A percentile compares a stretch with the other conserved stretches of the same genome.
These are phyloP conservation scores for Benthosema pterotum DNA, from an alignment of 2,797 vertebrate species.

Conservation along the genomic window DNA sequence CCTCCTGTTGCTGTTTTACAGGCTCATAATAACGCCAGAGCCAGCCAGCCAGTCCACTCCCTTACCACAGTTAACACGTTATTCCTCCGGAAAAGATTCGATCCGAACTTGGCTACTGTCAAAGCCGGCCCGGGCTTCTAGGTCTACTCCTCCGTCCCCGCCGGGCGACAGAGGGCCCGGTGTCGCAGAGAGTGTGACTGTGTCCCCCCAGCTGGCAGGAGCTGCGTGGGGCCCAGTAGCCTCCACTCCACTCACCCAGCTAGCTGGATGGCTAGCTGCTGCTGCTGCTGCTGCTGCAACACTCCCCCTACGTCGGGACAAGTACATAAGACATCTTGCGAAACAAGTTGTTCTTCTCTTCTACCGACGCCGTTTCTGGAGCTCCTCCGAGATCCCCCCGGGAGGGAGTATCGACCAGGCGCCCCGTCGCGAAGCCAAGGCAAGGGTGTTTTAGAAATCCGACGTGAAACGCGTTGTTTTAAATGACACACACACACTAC, in stretches of 20 bases:
- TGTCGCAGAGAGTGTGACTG: slow-evolving; percentile 75
- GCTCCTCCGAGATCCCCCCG: slow-evolving; percentile 12
- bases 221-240: slow-evolving; percentile 25
- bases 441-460: slow-evolving; percentile 13
- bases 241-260: slow-evolving; percentile 70
- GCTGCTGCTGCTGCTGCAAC: slow-evolving; percentile 52
- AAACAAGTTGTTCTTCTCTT: slow-evolving; percentile 39
- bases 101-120: slow-evolving; percentile 21
- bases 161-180: slow-evolving; percentile 68
- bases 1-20: slow-evolving; percentile 83
- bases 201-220: slow-evolving; percentile 61
- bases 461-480: slow-evolving; percentile 13
- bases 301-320: slow-evolving; percentile 86
- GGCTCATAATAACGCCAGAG: slow-evolving; percentile 54
- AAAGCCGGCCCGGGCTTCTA: slow-evolving; percentile 43
- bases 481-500: slow-evolving; percentile 38
- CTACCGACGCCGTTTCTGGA: slow-evolving; percentile 19
- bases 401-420: slow-evolving; percentile 24
- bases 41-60: slow-evolving; percentile 42
- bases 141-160: slow-evolving; percentile 63
- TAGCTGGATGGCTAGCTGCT: slow-evolving; percentile 68
- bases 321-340: slow-evolving; percentile 81
- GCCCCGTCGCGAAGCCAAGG: slow-evolving; percentile 14
- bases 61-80: slow-evolving; percentile 5
- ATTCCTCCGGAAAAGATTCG: not conserved